Conservation (phyloP, 1,140 invertebrate genomes). For the Procambarus clarkii region DNA sequence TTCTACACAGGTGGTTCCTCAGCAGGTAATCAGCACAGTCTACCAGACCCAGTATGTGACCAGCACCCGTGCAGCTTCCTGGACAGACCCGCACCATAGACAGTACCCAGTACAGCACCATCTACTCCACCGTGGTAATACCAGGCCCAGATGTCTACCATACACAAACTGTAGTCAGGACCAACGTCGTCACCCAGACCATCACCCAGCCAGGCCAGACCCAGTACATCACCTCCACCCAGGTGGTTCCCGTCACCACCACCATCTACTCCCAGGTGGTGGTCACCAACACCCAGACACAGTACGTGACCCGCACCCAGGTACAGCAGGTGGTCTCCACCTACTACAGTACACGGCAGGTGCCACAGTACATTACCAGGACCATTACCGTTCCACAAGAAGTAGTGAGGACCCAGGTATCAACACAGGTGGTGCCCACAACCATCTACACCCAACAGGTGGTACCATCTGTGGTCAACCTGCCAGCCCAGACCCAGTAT, state of each 20-base stretch:
- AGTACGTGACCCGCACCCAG: slow-evolving; percentile 55
- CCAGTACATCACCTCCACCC: slow-evolving; percentile 50
- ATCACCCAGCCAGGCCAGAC: slow-evolving; percentile 58
- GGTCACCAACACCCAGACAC: slow-evolving; percentile 63
- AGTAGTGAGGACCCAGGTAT: slow-evolving; percentile 46
- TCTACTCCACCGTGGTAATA: slow-evolving; percentile 52
- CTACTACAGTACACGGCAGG: slow-evolving; percentile 57
- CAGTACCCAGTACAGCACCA: slow-evolving; percentile 60
- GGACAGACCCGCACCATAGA: slow-evolving; percentile 53
- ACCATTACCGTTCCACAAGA: slow-evolving; percentile 43
- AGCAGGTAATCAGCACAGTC: slow-evolving; percentile 62
- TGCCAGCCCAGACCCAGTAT: slow-evolving; percentile 49
- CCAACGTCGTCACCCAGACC: slow-evolving; percentile 52
- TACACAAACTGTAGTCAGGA: slow-evolving; percentile 22
- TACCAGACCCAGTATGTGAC: slow-evolving; percentile 58
- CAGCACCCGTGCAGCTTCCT: slow-evolving; percentile 54
- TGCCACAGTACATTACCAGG: slow-evolving; percentile 61
- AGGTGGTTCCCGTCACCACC: slow-evolving; percentile 54
- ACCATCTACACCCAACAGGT: slow-evolving; percentile 51
- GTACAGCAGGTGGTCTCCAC: slow-evolving; percentile 41
- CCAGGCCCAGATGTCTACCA: slow-evolving; percentile 21
- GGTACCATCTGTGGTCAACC: slow-evolving; percentile 28
- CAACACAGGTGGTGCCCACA: slow-evolving; percentile 59
- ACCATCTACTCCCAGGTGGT: slow-evolving; percentile 52
- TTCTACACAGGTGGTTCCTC: slow-evolving; percentile 60